phyloP scores from a whole-genome alignment of 2,113 vertebrate genomes.

The Lota lota region DNA sequence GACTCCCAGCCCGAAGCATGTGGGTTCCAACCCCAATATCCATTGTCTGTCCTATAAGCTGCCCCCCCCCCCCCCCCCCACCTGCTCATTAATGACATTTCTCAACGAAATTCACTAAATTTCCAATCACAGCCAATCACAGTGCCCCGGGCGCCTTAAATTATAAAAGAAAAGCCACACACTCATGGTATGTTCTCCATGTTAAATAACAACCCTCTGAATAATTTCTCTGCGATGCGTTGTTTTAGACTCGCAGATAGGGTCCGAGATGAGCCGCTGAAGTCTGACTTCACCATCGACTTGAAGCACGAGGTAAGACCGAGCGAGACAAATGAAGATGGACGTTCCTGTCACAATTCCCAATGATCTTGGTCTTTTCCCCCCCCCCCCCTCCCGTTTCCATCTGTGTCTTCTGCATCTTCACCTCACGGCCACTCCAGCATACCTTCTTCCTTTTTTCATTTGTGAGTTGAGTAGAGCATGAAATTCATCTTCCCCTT shows the following conservation, averaged over 20 bases:
- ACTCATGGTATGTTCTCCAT: neutral
- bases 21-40: too few species aligned
- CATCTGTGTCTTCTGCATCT: neutral
- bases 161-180: neutral
- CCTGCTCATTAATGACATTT: too few species aligned
- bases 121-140: too few species aligned
- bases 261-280: conserved; percentile 84
- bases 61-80: too few species aligned
- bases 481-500: conserved; percentile 57
- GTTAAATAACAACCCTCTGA: neutral
- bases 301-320: conserved; percentile 92
- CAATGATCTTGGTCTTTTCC: too few species aligned
- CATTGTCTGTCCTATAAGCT: too few species aligned
- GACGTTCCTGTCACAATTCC: neutral
- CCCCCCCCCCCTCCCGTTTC: too few species aligned
- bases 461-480: conserved; percentile 36
- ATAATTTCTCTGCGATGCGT: conserved; percentile 18
- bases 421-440: neutral
- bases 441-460: conserved; percentile 15
- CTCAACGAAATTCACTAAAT: too few species aligned
- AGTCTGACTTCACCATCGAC: conserved; percentile 97
- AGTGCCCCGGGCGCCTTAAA: too few species aligned
- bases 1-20: neutral
- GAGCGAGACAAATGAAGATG: neutral
- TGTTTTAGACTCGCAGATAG: conserved; percentile 83